Evolutionary conservation across 2,888 invertebrate genomes (phyloP).

Genomic region (Parnassius glacialis): DNA sequence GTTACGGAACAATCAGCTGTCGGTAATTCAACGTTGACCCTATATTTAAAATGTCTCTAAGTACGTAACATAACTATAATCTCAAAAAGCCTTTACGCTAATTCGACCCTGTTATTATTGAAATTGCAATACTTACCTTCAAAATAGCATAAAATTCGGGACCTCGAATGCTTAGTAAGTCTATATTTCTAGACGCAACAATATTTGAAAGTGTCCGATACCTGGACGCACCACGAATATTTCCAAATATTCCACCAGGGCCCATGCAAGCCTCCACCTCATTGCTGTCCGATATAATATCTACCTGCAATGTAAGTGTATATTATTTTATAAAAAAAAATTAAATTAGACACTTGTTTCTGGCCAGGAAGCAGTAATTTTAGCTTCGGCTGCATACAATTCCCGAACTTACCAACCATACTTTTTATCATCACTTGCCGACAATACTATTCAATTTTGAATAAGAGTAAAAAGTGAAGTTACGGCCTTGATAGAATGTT

Average conservation of each 20-base stretch:
- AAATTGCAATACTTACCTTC: conserved; percentile 50
- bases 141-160: conserved; percentile 68
- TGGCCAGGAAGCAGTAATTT: too few species aligned
- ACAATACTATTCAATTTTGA: too few species aligned
- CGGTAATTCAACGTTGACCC: too few species aligned
- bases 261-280: conserved; percentile 76
- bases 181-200: conserved; percentile 71
- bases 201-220: conserved; percentile 69
- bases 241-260: conserved; percentile 75
- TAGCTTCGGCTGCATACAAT: too few species aligned
- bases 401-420: too few species aligned
- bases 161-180: conserved; percentile 68
- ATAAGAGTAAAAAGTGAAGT: too few species aligned
- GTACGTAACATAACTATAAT: not conserved
- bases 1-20: too few species aligned
- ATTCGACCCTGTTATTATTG: not conserved
- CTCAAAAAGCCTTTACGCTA: not conserved
- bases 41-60: too few species aligned
- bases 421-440: too few species aligned
- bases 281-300: conserved; percentile 62
- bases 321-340: too few species aligned
- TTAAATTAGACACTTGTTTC: too few species aligned
- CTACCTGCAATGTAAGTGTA: conserved; percentile 47
- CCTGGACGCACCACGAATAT: conserved; percentile 64
- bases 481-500: too few species aligned